A percentile compares a stretch with the other conserved stretches of the same genome.
These are phyloP conservation scores for Callyntrura sp. DNA, from an alignment of 2,888 invertebrate genomes.

Conservation along the genomic window DNA sequence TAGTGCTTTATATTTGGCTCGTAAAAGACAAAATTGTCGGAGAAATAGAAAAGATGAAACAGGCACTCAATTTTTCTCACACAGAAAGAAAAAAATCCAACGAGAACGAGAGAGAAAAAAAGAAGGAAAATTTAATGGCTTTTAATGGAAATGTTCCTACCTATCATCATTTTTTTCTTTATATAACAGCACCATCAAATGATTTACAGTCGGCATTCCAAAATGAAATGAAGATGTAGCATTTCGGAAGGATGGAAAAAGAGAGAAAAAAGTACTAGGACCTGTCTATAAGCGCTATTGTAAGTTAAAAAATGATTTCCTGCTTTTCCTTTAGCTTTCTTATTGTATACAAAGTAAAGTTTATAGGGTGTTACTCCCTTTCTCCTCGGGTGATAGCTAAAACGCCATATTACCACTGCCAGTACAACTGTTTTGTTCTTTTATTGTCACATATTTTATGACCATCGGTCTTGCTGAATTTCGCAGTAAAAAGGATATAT, in stretches of 20 bases:
- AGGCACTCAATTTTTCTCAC: too few species aligned
- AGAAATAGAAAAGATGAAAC: not conserved
- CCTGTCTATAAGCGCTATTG: slow-evolving; percentile 32
- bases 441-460: slow-evolving; percentile 55
- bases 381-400: too few species aligned
- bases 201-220: slow-evolving; percentile 55
- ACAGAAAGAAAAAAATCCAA: too few species aligned
- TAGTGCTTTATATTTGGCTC: too few species aligned
- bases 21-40: too few species aligned
- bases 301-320: slow-evolving; percentile 58
- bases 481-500: slow-evolving; percentile 60
- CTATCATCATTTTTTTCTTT: slow-evolving; percentile 30
- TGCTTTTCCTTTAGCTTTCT: slow-evolving; percentile 30
- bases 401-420: not conserved
- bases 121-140: slow-evolving; percentile 34
- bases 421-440: slow-evolving; percentile 7
- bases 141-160: slow-evolving; percentile 6
- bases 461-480: slow-evolving; percentile 43
- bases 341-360: slow-evolving; percentile 10
- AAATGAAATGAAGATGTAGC: slow-evolving; percentile 62
- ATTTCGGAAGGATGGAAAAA: not conserved
- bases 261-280: not conserved
- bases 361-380: not conserved
- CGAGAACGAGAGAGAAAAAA: slow-evolving; percentile 17
- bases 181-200: slow-evolving; percentile 40